Evolutionary conservation across 1,140 invertebrate species (phyloP).

Genomic region (Pogonomyrmex californicus): DNA sequence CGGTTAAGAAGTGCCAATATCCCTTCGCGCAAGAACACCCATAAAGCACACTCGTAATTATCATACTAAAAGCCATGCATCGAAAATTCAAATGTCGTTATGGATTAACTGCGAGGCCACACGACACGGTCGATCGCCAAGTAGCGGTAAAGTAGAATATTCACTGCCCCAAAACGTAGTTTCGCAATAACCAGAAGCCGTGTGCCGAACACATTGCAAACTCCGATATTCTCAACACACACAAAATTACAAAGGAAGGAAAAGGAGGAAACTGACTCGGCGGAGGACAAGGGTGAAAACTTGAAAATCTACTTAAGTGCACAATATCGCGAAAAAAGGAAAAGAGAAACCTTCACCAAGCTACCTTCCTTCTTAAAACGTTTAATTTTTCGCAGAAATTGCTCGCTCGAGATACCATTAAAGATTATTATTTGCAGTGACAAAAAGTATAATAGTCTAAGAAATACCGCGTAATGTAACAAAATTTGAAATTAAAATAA

Average conservation of each 20-base stretch:
- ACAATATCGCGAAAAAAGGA: neutral
- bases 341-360: neutral
- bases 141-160: conserved; percentile 37
- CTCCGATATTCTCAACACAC: neutral
- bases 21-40: conserved; percentile 19
- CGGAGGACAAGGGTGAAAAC: conserved; percentile 4
- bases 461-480: no score
- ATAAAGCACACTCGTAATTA: conserved; percentile 48
- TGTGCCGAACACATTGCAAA: neutral
- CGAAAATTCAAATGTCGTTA: conserved; percentile 37
- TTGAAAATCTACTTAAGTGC: neutral
- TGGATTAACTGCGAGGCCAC: neutral
- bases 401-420: neutral
- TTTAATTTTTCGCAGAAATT: conserved; percentile 14
- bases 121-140: conserved; percentile 23
- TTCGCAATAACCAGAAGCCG: neutral
- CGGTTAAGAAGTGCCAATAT: neutral
- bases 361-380: neutral
- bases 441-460: neutral
- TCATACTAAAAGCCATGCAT: conserved; percentile 49
- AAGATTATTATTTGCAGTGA: no score
- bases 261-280: neutral
- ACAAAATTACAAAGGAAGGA: neutral
- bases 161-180: neutral
- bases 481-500: no score